Conservation (phyloP, 2,113 vertebrate genomes). For the Alouatta palliata region DNA sequence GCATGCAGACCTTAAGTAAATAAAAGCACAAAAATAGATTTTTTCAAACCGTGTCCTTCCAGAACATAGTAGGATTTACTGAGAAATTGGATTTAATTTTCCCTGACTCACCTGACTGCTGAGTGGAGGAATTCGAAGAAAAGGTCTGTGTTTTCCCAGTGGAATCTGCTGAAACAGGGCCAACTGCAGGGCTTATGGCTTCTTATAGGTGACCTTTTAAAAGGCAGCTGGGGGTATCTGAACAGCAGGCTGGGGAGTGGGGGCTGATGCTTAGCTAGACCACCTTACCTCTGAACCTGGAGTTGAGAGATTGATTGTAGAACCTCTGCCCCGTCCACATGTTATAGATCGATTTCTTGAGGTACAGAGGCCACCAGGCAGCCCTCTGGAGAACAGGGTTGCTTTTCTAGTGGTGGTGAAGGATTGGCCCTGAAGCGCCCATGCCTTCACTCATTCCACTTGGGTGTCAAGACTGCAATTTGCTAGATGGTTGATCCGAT, state of each 20-base stretch:
- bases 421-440: not conserved
- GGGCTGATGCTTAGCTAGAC: not conserved
- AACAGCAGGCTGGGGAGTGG: not conserved
- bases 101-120: slow-evolving; percentile 60
- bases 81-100: slow-evolving; percentile 65
- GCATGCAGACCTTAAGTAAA: slow-evolving; percentile 73
- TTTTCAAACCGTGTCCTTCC: slow-evolving; percentile 66
- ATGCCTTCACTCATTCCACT: not conserved
- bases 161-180: not conserved
- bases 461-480: not conserved
- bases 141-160: slow-evolving; percentile 43
- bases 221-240: not conserved
- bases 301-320: not conserved
- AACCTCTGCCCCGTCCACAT: not conserved
- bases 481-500: not conserved
- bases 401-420: not conserved
- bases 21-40: slow-evolving; percentile 74
- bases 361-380: not conserved
- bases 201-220: not conserved
- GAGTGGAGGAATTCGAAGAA: slow-evolving; percentile 52
- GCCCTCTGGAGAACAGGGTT: not conserved
- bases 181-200: not conserved
- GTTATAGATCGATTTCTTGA: not conserved
- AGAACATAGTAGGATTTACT: slow-evolving; percentile 71
- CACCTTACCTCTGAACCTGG: not conserved